Conservation (phyloP, 2,113 vertebrate genomes). For the Tychaedon coryphoeus region DNA sequence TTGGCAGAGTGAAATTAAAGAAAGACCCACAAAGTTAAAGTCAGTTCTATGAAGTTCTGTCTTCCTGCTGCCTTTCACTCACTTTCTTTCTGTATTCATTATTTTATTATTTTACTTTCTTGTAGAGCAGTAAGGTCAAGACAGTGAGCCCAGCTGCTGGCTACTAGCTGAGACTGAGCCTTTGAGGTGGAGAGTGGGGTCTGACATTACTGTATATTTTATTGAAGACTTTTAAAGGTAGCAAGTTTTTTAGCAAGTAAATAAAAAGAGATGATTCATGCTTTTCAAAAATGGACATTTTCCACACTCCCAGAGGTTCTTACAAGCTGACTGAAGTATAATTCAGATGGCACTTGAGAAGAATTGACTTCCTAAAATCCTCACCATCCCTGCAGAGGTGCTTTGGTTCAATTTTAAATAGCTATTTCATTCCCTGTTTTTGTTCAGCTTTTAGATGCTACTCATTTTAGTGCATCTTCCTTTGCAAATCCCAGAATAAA, state of each 20-base stretch:
- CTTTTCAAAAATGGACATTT: neutral
- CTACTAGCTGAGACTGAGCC: neutral
- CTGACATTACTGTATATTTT: neutral
- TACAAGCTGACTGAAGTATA: neutral
- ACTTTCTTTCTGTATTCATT: neutral
- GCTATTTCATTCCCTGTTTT: neutral
- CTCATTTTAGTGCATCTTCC: neutral
- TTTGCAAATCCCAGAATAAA: slow-evolving; percentile 4
- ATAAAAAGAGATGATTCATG: neutral
- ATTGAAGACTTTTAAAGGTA: neutral
- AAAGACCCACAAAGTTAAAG: neutral
- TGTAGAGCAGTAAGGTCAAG: neutral
- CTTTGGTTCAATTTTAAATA: neutral
- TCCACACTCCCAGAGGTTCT: neutral
- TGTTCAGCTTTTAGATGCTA: neutral
- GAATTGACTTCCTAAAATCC: neutral
- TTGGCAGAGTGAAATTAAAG: neutral
- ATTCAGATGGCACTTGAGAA: neutral
- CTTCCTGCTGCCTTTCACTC: neutral
- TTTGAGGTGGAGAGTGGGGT: neutral
- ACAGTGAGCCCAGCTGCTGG: neutral
- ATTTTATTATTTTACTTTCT: neutral
- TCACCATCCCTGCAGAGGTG: neutral
- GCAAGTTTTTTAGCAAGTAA: neutral
- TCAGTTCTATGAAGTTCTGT: neutral